Evolutionary conservation across 2,888 invertebrate species (phyloP).

Genomic region (Amphipyra berbera): DNA sequence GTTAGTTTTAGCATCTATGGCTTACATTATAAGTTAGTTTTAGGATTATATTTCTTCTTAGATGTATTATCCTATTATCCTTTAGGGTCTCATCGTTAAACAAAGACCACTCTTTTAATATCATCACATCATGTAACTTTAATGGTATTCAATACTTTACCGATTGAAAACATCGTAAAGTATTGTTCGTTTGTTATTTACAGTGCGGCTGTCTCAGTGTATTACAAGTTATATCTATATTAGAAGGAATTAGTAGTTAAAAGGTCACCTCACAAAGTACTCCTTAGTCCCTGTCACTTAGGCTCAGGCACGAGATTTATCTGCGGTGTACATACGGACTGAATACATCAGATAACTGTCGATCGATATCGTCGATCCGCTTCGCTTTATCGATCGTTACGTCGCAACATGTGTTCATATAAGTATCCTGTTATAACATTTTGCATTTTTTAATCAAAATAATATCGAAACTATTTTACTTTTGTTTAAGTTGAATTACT

Average conservation of each 20-base stretch:
- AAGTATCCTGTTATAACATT: slow-evolving; percentile 8
- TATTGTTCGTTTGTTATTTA: neutral
- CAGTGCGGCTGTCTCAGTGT: neutral
- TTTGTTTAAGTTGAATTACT: neutral
- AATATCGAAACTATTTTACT: neutral
- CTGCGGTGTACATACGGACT: slow-evolving; percentile 8
- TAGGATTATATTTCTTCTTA: no score
- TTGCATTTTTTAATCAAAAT: neutral
- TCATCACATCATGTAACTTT: no score
- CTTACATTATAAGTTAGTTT: no score
- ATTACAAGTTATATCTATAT: slow-evolving; percentile 31
- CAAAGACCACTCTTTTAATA: no score
- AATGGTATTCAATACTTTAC: no score
- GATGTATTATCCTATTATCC: no score
- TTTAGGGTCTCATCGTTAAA: no score
- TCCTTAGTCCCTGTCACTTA: slow-evolving; percentile 46
- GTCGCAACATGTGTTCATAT: slow-evolving; percentile 40
- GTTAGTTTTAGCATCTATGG: no score
- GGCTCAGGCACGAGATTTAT: slow-evolving; percentile 44
- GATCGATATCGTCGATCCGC: slow-evolving; percentile 9
- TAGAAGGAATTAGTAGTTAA: slow-evolving; percentile 35
- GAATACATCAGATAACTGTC: slow-evolving; percentile 36
- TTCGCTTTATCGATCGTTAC: slow-evolving; percentile 31
- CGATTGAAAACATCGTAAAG: slow-evolving; percentile 10
- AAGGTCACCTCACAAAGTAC: slow-evolving; percentile 35